Evolutionary conservation across 2,113 vertebrate genomes (phyloP), one percentile per base, ranked within the genome.

Genomic region (Peucedramus taeniatus): DNA sequence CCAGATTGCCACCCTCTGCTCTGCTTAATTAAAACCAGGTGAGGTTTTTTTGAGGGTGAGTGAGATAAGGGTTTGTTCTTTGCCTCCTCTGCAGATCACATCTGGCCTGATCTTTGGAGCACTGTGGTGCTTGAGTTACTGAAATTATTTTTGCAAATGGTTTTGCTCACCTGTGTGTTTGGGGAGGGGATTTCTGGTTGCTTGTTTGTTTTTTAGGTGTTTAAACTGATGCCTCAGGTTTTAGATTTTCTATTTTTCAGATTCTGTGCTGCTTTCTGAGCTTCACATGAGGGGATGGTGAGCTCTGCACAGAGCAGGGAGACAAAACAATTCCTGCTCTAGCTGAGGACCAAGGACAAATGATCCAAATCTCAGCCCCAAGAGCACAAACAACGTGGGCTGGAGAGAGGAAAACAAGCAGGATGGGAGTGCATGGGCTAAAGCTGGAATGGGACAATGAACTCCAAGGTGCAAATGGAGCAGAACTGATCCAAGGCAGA

Each of bases 11-110:
- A 81, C 59, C 65, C 33, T 93, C 50, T 83, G 51, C 71, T 94
- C 45, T 42, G 30, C n/a, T 89, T 90, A 91, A 94, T 96, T 92
- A 90, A 97, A 97, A 66, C 40, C 57, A 49, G 42, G 20, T 20
- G 57, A 93, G 83, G 4, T 26, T 71, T 75, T 37, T 30, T 72
- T 83, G 23, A 83, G 68, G 77, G 23, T 42, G 14, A 51, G 40
- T 5, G 37, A 66, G 76, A 11, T 53, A 23, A 90, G 47, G 49
- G 33, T 40, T 81, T 40, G 11, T 68, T 92, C 56, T 10, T 0
- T 12, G 19, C 39, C 61, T 85, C n/a, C 45, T 86, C 9, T 40
- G 28, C 54, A 76, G 64, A 17, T 37, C 30, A 4, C 71, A 17
- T 19, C 37, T 59, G 63, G 11, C 50, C 49, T 49, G 9, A 31